Evolutionary conservation across 2,888 invertebrate species (phyloP).

Genomic region (Nesidiocoris tenuis): DNA sequence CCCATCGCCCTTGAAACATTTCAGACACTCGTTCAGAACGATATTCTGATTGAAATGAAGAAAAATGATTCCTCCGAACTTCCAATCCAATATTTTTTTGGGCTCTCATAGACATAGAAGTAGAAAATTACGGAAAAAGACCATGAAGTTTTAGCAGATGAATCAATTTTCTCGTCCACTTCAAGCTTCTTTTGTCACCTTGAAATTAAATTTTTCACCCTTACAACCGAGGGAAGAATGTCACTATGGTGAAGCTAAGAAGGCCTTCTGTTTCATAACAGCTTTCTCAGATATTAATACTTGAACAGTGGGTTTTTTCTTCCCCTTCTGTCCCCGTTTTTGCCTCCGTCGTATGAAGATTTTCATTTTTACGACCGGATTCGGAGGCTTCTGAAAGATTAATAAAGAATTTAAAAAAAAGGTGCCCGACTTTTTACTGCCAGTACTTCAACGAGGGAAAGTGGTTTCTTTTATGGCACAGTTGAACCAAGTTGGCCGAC

Average conservation of each 20-base stretch:
- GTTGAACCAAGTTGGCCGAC: neutral
- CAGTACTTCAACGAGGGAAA: neutral
- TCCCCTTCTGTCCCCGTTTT: neutral
- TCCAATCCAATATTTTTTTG: no score
- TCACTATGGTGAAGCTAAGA: no score
- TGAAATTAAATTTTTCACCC: neutral
- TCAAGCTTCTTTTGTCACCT: neutral
- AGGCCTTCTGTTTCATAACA: neutral
- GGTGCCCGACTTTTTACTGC: neutral
- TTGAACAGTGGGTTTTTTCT: neutral
- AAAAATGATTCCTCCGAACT: no score
- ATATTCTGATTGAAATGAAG: no score
- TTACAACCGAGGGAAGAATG: no score
- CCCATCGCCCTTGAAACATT: no score
- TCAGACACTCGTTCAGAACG: no score
- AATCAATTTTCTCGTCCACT: no score
- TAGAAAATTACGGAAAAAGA: no score
- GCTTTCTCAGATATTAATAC: neutral
- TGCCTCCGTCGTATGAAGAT: slow-evolving; percentile 12
- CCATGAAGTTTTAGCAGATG: no score
- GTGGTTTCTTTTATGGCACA: neutral
- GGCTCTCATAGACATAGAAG: no score
- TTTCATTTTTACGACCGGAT: slow-evolving; percentile 9
- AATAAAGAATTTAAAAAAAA: neutral
- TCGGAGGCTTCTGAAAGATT: neutral